Evolutionary conservation across 2,888 invertebrate species (phyloP), one percentile per base, ranked within the genome.

Genomic region (Apotomis betuletana): DNA sequence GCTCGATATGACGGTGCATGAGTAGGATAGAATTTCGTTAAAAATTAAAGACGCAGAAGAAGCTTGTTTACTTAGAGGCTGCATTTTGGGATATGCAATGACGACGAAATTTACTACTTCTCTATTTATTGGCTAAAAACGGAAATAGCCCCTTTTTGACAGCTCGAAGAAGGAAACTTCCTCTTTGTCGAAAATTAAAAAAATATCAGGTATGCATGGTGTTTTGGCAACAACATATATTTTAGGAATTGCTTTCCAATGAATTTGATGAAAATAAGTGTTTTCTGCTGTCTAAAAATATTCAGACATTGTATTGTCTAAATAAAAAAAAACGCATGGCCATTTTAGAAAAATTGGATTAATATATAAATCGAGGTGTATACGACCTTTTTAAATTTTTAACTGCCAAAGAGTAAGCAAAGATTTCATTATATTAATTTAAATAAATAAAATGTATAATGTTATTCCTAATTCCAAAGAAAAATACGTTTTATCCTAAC

Each of bases 1-100:
- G 6, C 72, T 91, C 1, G 82, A 92, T 79, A 91, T 91, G 91
- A 87, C 91, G 9, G 74, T 87, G 61, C 90, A 88, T 73, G 90
- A 91, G 75, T 90, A 67, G 69, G 55, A 38, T 55, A 49, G 13
- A 46, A 5, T 41, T 5, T 6, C 6, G 41, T 41, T 41, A 41
- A 6, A 4, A 5, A 41, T 5, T 6, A 41, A 4, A 6, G 6
- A 41, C 41, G 27, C 27, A 27, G 27, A 41, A 41, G 41, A 41
- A 41, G 5, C 41, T 41, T 41, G 41, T 41, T 3, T 6, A 41
- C 41, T 41, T 27, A 27, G 27, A 27, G 41, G 41, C 41, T 6
- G 41, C 41, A 41, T 41, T 41, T 6, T 41, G 41, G 27, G 27
- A 27, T 27, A 27, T 41, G 41, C 5, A 41, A 6, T 41, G 41